Evolutionary conservation across 2,888 invertebrate species (phyloP).

Genomic region (Apotomis betuletana): DNA sequence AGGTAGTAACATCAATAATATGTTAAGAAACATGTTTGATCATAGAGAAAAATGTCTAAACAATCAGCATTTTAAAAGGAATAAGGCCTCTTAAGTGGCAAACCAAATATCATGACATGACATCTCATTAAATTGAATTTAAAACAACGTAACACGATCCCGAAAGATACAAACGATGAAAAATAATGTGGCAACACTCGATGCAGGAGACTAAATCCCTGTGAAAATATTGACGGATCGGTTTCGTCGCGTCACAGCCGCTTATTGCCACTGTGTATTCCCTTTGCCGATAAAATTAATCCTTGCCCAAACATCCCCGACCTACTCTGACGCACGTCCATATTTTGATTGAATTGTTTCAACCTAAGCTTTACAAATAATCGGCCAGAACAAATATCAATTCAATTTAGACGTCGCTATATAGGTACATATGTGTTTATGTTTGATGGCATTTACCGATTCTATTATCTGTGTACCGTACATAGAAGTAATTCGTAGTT

Average conservation of each 20-base stretch:
- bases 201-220: slow-evolving; percentile 30
- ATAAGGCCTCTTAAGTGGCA: no score
- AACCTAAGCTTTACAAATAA: slow-evolving; percentile 74
- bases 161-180: slow-evolving; percentile 21
- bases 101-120: no score
- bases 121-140: slow-evolving; percentile 15
- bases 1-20: no score
- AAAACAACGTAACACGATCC: background rate
- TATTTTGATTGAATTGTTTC: slow-evolving; percentile 77
- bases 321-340: slow-evolving; percentile 60
- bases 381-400: slow-evolving; percentile 69
- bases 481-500: background rate
- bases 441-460: slow-evolving; percentile 4
- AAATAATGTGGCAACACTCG: slow-evolving; percentile 20
- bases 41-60: no score
- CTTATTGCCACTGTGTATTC: slow-evolving; percentile 63
- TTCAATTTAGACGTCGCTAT: slow-evolving; percentile 56
- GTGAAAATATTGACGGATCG: slow-evolving; percentile 42
- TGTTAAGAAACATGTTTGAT: no score
- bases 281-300: slow-evolving; percentile 73
- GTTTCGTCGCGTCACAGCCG: slow-evolving; percentile 57
- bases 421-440: slow-evolving; percentile 20
- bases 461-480: background rate
- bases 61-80: no score
- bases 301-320: slow-evolving; percentile 65